A percentile compares a stretch with the other conserved stretches of the same genome.
These are phyloP conservation scores for Panthera uncia DNA, from an alignment of 2,113 vertebrate genomes.

Conservation along the genomic window DNA sequence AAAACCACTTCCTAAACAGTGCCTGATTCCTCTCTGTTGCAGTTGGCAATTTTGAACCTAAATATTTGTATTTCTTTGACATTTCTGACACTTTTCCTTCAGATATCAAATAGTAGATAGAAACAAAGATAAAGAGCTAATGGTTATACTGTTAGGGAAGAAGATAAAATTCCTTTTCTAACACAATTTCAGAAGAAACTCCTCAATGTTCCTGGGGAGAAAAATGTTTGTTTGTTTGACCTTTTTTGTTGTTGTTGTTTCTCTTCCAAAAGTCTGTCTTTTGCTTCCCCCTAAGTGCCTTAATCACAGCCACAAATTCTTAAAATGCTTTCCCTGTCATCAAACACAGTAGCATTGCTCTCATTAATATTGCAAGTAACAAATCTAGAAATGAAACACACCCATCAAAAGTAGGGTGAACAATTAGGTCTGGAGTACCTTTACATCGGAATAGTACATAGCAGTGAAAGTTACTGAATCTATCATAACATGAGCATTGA, in stretches of 20 bases:
- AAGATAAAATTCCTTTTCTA: not conserved
- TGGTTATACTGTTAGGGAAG: not conserved
- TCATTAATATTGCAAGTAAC: not conserved
- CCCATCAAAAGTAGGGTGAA: not conserved
- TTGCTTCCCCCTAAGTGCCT: not conserved
- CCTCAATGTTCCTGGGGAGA: not conserved
- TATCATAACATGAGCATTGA: not conserved
- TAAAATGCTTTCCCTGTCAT: not conserved
- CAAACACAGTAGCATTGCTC: not conserved
- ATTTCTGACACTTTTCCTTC: not conserved
- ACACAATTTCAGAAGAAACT: not conserved
- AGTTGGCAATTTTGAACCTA: not conserved
- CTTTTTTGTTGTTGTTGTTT: not conserved
- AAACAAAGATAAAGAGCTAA: not conserved
- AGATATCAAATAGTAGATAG: not conserved
- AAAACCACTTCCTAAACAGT: not conserved
- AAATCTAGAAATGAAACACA: not conserved
- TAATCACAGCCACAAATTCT: not conserved
- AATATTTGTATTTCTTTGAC: not conserved
- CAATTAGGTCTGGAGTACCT: not conserved
- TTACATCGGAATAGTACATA: not conserved
- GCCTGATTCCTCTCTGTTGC: not conserved
- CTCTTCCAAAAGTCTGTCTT: not conserved
- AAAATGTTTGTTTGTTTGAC: not conserved
- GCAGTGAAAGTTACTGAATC: not conserved